Conservation (phyloP, 2,113 vertebrate genomes). For the Ornithorhynchus anatinus region DNA sequence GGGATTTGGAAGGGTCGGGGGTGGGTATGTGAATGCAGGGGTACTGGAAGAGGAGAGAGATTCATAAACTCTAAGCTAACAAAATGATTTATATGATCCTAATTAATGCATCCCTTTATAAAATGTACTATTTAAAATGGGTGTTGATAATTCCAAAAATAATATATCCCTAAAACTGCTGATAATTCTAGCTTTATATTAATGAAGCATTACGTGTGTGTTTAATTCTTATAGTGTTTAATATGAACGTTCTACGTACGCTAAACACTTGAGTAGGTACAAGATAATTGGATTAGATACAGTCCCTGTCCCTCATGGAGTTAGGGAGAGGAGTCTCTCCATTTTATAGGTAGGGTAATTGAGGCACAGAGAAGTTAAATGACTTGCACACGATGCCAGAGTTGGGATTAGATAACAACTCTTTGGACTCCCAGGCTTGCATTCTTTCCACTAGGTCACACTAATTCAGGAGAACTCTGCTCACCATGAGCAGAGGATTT, state of each 20-base stretch:
- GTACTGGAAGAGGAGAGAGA: too few relatives aligned
- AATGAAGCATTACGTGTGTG: constrained; percentile 8
- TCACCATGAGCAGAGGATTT: too few relatives aligned
- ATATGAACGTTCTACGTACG: too few relatives aligned
- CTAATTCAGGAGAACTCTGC: neutral
- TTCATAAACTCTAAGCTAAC: neutral
- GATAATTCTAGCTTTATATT: neutral
- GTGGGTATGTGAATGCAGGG: too few relatives aligned
- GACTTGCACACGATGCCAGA: neutral
- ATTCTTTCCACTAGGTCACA: neutral
- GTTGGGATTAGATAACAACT: neutral
- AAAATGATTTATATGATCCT: neutral
- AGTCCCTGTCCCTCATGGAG: too few relatives aligned
- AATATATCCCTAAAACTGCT: neutral
- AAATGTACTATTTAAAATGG: constrained; percentile 1
- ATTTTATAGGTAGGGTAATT: neutral
- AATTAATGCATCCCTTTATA: neutral
- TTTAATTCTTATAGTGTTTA: constrained; percentile 24
- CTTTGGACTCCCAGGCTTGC: neutral
- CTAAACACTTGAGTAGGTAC: too few relatives aligned
- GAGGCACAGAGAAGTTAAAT: too few relatives aligned
- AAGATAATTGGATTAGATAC: too few relatives aligned
- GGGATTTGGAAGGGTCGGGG: too few relatives aligned
- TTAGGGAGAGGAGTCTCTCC: too few relatives aligned
- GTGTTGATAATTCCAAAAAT: neutral